Conservation (phyloP, 2,888 invertebrate species). For the Morpho achilles region DNA sequence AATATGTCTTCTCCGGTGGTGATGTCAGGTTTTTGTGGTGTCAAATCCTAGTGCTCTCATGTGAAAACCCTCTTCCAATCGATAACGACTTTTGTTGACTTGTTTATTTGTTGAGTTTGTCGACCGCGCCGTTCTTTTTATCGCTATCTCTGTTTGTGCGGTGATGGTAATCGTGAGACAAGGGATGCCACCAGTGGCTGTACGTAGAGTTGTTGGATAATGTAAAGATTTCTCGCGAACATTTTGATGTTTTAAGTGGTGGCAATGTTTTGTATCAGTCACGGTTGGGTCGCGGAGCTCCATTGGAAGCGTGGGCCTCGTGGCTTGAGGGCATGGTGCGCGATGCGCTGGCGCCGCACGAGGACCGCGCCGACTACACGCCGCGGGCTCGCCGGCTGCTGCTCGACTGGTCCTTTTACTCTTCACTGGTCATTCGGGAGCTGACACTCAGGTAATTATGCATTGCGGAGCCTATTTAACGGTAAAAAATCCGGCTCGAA, state of each 20-base stretch:
- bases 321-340: constrained; percentile 98
- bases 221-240: too few species aligned
- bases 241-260: too few species aligned
- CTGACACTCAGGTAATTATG: constrained; percentile 83
- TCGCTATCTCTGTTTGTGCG: too few species aligned
- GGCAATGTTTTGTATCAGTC: constrained; percentile 49
- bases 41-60: too few species aligned
- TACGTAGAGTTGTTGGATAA: too few species aligned
- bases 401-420: constrained; percentile 99
- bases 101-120: too few species aligned
- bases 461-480: background rate
- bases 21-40: background rate
- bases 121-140: too few species aligned
- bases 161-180: too few species aligned
- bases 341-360: constrained; percentile 92
- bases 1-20: background rate
- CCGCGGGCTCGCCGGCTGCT: constrained; percentile 92
- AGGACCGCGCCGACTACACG: constrained; percentile 89
- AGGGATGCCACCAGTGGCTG: too few species aligned
- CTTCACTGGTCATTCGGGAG: constrained; percentile 98
- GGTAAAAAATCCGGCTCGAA: too few species aligned
- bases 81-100: too few species aligned
- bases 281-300: constrained; percentile 94
- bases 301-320: constrained; percentile 97
- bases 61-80: too few species aligned